A percentile compares a stretch with the other conserved stretches of the same genome.
phyloP scores from a whole-genome alignment of 2,888 invertebrate species.

The Apamea sordens region DNA sequence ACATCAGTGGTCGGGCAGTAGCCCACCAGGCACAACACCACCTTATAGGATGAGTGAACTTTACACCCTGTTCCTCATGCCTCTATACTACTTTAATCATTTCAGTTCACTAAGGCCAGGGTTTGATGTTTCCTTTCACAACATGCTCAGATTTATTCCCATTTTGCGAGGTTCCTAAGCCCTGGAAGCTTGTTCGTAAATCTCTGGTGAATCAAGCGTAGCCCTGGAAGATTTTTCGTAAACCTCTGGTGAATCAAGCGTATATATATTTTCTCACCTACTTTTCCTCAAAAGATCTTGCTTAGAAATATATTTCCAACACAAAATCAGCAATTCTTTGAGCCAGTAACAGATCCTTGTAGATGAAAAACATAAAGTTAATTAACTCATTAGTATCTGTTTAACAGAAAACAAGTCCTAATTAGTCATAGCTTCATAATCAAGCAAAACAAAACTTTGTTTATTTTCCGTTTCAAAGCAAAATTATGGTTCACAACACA shows the following conservation, averaged over 20 bases:
- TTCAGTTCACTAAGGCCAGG: background rate
- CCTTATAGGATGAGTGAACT: background rate
- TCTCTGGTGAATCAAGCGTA: background rate
- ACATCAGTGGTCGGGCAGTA: background rate
- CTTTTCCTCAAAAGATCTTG: background rate
- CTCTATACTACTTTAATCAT: background rate
- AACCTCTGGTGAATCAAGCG: background rate
- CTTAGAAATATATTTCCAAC: background rate
- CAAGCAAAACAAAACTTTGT: background rate
- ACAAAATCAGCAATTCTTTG: background rate
- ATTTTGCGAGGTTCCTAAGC: background rate
- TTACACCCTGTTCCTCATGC: no score
- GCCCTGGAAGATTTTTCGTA: background rate
- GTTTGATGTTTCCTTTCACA: background rate
- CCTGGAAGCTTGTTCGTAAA: background rate
- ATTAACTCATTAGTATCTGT: conserved; percentile 31
- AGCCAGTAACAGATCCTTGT: background rate
- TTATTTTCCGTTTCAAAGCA: background rate
- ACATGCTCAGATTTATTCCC: background rate
- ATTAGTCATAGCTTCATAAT: conserved; percentile 15
- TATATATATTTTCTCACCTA: background rate
- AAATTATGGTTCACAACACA: conserved; percentile 7
- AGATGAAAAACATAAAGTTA: conserved; percentile 13
- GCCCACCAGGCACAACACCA: background rate
- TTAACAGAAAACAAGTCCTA: conserved; percentile 11